Base-by-base conservation (phyloP, 2,113 vertebrate genomes). In the Smithornis capensis region DNA sequence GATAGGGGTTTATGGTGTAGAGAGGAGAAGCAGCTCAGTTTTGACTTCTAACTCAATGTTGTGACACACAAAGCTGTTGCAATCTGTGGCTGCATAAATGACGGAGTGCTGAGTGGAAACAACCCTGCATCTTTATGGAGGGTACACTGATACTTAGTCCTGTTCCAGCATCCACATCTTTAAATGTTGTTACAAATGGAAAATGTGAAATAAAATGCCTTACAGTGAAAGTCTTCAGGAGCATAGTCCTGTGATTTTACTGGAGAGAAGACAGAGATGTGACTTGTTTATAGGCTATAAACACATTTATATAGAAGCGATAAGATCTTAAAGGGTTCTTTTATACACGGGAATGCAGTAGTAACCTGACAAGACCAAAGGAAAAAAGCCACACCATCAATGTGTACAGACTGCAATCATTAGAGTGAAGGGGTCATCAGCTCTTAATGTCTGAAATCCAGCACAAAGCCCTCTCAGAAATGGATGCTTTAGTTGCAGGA, bases 291-390 rank as follows among this genome's bases (percentile, higher is more conserved):
- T 44, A 85, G 31, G 17, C 14, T 85, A 28, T 65, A 85, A 69
- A 38, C 28, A 69, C 19, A 50, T 19, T 47, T 28, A 14, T 0
- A 5, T 10, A 12, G 37, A 69, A 89, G 37, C 10, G 5, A 45
- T 79, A 84, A 77, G 37, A 57, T 69, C 53, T 86, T 83, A 80
- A 85, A 85, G 23, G 19, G 4, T 12, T 57, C 14, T 73, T 82
- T 59, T 45, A 40, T 37, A 57, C 16, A 33, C 0, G 0, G 12
- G 5, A 80, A 18, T 22, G 4, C 15, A 84, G 27, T 23, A 84
- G 29, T 79, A 84, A 47, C 6, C 19, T 68, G 23, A 22, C 7
- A 85, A 80, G 90, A 57, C 28, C 25, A 42, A 73, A 90, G 53
- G 28, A 76, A 27, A 73, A 28, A 73, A 35, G 52, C 25, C 56